Conservation (phyloP, 2,888 invertebrate genomes). For the Drosophila parthenogenetica region DNA sequence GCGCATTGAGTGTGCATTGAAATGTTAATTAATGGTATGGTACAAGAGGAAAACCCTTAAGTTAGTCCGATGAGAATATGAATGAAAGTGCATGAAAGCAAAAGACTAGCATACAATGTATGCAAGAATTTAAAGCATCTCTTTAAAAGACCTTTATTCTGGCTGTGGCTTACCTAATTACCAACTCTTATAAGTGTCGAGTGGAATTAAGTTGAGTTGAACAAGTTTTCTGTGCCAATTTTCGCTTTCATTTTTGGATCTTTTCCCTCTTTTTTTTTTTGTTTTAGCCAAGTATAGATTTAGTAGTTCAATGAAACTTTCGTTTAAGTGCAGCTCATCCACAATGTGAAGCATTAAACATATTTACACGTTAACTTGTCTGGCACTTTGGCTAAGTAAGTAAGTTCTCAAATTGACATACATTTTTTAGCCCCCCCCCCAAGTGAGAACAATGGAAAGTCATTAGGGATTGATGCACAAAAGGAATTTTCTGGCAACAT, state of each 20-base stretch:
- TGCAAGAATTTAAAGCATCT: background rate
- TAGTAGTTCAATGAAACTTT: constrained; percentile 48
- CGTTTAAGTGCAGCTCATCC: constrained; percentile 47
- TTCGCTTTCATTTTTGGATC: constrained; percentile 25
- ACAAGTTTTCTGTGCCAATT: constrained; percentile 38
- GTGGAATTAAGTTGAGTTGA: constrained; percentile 8
- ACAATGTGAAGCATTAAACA: constrained; percentile 53
- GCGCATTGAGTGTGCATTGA: constrained; percentile 40
- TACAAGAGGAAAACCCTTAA: constrained; percentile 30
- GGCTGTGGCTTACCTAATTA: constrained; percentile 27
- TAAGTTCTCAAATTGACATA: constrained; percentile 69
- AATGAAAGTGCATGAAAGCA: background rate
- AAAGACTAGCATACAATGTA: constrained; percentile 8
- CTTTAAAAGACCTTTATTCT: background rate
- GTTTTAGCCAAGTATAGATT: constrained; percentile 5
- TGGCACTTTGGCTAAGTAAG: constrained; percentile 55
- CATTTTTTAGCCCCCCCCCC: constrained; percentile 34
- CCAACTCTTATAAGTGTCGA: constrained; percentile 36
- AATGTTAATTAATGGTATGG: constrained; percentile 61
- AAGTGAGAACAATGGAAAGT: constrained; percentile 59
- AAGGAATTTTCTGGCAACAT: constrained; percentile 57
- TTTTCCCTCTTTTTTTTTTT: too few species aligned
- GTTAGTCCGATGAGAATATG: constrained; percentile 25
- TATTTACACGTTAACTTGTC: constrained; percentile 65
- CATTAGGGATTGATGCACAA: constrained; percentile 68